Percentiles rank a stretch among this genome's conserved stretches.
Conservation (phyloP, 2,113 vertebrate species). For the Salvelinus sp. region DNA sequence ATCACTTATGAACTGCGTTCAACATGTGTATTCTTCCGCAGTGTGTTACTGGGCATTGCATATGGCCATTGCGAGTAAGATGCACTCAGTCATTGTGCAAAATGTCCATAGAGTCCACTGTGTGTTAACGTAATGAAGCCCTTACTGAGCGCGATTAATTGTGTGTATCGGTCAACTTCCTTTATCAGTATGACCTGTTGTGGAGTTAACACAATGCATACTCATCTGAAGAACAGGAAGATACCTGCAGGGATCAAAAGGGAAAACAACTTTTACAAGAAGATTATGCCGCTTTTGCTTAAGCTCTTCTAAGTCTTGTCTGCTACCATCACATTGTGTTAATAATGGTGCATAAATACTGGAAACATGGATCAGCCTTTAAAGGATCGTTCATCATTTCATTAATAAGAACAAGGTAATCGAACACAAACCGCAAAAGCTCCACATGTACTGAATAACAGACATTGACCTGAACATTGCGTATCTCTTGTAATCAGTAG, state of each 20-base stretch:
- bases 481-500: too few species aligned
- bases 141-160: too few species aligned
- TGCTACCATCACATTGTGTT: background rate
- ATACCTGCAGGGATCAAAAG: background rate
- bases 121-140: too few species aligned
- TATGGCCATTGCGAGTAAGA: conserved; percentile 35
- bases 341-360: background rate
- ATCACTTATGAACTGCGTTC: too few species aligned
- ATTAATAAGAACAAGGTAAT: background rate
- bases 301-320: background rate
- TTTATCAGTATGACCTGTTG: background rate
- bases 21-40: too few species aligned
- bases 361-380: background rate
- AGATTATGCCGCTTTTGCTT: background rate
- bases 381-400: background rate
- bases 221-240: background rate
- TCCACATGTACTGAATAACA: background rate
- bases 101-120: conserved; percentile 9
- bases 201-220: background rate
- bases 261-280: background rate
- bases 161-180: background rate
- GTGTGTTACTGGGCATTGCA: background rate
- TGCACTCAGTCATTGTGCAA: conserved; percentile 38
- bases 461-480: too few species aligned
- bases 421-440: background rate